A percentile compares a stretch with the other conserved stretches of the same genome.
Conservation (phyloP, 2,113 vertebrate species). For the Dissostichus mawsoni region DNA sequence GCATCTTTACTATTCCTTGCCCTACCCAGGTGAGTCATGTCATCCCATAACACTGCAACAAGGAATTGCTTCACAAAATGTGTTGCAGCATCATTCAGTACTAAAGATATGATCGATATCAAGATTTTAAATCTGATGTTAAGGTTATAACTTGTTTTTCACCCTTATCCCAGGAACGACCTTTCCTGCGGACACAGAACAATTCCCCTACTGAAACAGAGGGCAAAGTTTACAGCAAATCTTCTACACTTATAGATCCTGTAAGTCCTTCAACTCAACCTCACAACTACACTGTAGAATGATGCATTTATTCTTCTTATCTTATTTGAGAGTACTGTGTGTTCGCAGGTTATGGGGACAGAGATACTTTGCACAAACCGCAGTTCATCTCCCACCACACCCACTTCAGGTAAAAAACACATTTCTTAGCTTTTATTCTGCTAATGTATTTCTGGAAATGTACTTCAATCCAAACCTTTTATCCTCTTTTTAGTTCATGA, state of each 20-base stretch:
- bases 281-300: not conserved
- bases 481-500: conserved; percentile 86
- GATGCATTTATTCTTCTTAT: too few relatives aligned
- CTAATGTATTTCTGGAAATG: not conserved
- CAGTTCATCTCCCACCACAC: conserved; percentile 80
- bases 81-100: not conserved
- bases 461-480: not conserved
- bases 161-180: conserved; percentile 61
- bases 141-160: not conserved
- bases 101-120: not conserved
- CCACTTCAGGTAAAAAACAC: conserved; percentile 86
- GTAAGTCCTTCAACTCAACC: conserved; percentile 53
- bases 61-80: not conserved
- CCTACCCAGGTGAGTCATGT: conserved; percentile 70
- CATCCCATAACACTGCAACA: not conserved
- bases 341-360: conserved; percentile 86
- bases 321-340: not conserved
- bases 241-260: conserved; percentile 19
- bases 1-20: conserved; percentile 56
- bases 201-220: conserved; percentile 56
- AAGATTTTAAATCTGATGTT: not conserved
- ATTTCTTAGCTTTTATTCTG: not conserved
- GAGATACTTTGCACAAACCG: conserved; percentile 83
- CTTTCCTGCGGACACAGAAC: conserved; percentile 76
- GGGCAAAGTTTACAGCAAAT: not conserved